These are phyloP conservation scores for Alca torda DNA, from an alignment of 2,797 vertebrate species.

Conservation along the genomic window DNA sequence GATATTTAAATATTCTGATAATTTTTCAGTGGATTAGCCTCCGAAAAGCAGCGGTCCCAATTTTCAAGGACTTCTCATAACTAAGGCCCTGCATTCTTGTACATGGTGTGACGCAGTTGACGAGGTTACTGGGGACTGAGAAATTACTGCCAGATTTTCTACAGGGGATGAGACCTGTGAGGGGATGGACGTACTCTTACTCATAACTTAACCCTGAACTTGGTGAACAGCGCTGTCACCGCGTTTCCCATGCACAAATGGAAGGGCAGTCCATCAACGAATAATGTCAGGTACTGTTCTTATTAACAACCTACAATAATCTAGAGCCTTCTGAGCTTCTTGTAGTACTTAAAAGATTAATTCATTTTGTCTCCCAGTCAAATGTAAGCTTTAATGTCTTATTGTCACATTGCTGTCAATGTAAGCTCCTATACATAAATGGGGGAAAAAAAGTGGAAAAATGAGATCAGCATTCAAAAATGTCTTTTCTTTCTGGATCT, in stretches of 20 bases:
- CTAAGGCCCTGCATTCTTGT: neutral
- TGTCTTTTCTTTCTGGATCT: neutral
- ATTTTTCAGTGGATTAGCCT: neutral
- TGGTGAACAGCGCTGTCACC: neutral
- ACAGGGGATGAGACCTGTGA: neutral
- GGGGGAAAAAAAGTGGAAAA: fast-evolving
- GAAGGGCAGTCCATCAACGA: neutral
- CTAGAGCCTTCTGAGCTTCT: neutral
- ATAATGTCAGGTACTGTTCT: neutral
- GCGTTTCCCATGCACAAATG: neutral
- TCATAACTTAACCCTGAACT: neutral
- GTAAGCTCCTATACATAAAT: neutral
- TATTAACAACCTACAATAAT: neutral
- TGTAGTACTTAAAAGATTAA: neutral
- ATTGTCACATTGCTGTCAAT: too few species aligned
- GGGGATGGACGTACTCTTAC: neutral
- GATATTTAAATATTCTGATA: neutral
- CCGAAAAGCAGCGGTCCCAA: neutral
- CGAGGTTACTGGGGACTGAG: neutral
- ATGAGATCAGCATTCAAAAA: neutral
- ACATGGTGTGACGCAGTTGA: fast-evolving
- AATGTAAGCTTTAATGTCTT: neutral
- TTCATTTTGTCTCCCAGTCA: neutral
- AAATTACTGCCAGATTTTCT: neutral
- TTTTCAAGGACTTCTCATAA: neutral